Evolutionary conservation across 2,797 vertebrate genomes (phyloP).

Genomic region (Otolemur crassicaudatus): DNA sequence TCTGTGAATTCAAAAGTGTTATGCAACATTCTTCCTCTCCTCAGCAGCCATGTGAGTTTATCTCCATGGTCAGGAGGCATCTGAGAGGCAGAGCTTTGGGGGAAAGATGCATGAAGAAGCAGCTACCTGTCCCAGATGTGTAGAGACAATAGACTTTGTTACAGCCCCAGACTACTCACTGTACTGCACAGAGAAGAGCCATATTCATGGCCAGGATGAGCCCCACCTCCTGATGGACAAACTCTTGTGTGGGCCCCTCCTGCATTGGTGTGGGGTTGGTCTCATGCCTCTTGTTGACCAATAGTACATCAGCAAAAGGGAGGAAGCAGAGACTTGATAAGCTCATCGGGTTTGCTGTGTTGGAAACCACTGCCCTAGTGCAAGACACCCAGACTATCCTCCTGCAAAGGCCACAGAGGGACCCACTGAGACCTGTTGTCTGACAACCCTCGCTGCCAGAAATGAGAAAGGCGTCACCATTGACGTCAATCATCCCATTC

Average conservation of each 20-base stretch:
- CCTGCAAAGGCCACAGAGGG: background rate
- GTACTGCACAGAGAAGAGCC: fast-evolving
- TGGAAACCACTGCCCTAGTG: background rate
- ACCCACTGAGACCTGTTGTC: background rate
- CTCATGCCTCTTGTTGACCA: background rate
- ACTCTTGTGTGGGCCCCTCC: background rate
- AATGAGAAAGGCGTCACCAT: background rate
- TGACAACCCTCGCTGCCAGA: background rate
- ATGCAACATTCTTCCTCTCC: background rate
- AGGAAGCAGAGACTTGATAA: background rate
- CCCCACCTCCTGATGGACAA: background rate
- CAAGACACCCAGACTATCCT: background rate
- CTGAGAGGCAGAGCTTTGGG: background rate
- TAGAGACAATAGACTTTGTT: fast-evolving
- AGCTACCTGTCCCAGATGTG: background rate
- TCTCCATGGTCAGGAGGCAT: background rate
- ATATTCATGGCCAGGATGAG: fast-evolving
- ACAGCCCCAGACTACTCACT: fast-evolving
- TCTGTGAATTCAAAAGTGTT: background rate
- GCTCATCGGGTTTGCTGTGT: fast-evolving
- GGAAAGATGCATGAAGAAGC: background rate
- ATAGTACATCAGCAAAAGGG: background rate
- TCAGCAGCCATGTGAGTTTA: background rate
- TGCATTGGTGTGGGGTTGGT: background rate
- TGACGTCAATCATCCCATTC: too few relatives aligned